A percentile compares a stretch with the other conserved stretches of the same genome.
phyloP scores from a whole-genome alignment of 2,113 vertebrate genomes.

The Zosterops lateralis region DNA sequence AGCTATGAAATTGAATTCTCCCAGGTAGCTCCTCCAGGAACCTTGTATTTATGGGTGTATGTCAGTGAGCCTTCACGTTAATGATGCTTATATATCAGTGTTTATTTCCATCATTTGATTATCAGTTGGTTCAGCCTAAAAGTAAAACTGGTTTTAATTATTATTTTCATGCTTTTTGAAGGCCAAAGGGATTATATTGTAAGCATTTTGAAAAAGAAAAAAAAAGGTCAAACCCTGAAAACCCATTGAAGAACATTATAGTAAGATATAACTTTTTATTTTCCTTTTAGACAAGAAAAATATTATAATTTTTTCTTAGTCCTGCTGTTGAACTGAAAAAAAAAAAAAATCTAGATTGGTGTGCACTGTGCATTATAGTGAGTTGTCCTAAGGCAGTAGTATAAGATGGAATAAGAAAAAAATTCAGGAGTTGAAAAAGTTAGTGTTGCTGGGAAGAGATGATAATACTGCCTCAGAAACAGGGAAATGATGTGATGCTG shows the following conservation, averaged over 20 bases:
- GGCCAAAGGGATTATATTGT: background rate
- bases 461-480: conserved; percentile 52
- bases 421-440: conserved; percentile 46
- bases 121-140: background rate
- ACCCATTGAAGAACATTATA: background rate
- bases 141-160: background rate
- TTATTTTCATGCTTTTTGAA: background rate
- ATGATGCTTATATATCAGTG: background rate
- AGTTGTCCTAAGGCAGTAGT: conserved; percentile 21
- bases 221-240: background rate
- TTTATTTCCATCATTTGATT: background rate
- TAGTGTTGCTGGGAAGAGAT: conserved; percentile 42
- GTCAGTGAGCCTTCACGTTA: background rate
- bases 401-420: conserved; percentile 34
- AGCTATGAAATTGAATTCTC: conserved; percentile 60
- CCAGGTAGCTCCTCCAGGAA: conserved; percentile 4
- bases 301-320: background rate
- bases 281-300: background rate
- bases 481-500: conserved; percentile 15
- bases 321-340: background rate
- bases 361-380: background rate
- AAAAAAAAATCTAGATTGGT: background rate
- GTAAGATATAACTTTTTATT: background rate
- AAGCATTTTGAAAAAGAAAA: background rate
- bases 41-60: conserved; percentile 10